A percentile compares a stretch with the other conserved stretches of the same genome.
These are phyloP conservation scores for Poicephalus meyeri DNA, from an alignment of 2,113 vertebrate genomes.

Conservation along the genomic window DNA sequence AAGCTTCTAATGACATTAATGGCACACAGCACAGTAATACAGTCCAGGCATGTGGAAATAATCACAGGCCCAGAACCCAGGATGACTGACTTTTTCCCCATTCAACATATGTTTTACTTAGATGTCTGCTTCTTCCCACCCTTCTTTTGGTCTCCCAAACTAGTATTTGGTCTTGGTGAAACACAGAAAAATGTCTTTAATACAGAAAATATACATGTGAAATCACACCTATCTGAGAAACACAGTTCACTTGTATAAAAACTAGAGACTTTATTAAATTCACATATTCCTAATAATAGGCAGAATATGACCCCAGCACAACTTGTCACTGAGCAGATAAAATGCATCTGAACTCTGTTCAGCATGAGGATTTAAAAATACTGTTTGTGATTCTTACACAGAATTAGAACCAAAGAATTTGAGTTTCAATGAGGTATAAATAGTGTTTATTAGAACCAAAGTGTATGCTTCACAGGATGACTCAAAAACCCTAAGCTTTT, in stretches of 20 bases:
- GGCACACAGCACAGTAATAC: constrained; percentile 20
- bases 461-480: not conserved
- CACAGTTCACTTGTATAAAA: not conserved
- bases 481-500: not conserved
- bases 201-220: not conserved
- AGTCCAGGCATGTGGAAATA: constrained; percentile 56
- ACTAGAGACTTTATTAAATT: not conserved
- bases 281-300: not conserved
- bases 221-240: not conserved
- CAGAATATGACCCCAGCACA: not conserved
- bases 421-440: constrained; percentile 5
- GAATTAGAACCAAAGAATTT: not conserved
- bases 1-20: constrained; percentile 36
- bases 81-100: constrained; percentile 26
- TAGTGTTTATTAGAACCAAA: not conserved
- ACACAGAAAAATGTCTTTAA: not conserved
- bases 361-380: not conserved
- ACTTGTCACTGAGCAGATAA: not conserved
- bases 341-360: not conserved
- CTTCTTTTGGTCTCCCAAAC: not conserved
- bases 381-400: not conserved
- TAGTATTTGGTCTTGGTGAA: not conserved
- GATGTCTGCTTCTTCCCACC: constrained; percentile 23
- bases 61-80: constrained; percentile 47
- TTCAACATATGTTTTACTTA: constrained; percentile 51